phyloP scores from a whole-genome alignment of 2,797 vertebrate species.

The Pangasius mekongensis region DNA sequence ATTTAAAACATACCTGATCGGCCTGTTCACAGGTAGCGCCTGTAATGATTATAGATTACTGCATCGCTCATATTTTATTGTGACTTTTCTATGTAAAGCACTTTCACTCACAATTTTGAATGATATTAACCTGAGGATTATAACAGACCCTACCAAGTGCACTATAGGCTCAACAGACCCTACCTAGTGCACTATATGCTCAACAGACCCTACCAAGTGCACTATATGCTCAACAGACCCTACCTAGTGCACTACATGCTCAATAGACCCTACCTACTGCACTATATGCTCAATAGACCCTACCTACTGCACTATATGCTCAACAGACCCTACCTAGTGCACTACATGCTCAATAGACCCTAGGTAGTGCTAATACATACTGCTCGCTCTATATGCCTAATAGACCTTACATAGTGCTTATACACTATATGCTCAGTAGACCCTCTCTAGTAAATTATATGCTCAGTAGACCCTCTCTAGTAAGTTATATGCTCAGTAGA shows the following conservation, averaged over 20 bases:
- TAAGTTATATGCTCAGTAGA: too few species aligned
- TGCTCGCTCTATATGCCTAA: not conserved
- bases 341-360: not conserved
- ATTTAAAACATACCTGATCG: not conserved
- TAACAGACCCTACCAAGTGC: not conserved
- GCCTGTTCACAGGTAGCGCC: not conserved
- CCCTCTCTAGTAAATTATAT: too few species aligned
- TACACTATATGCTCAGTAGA: not conserved
- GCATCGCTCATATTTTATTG: not conserved
- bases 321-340: not conserved
- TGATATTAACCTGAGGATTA: not conserved
- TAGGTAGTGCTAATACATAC: not conserved
- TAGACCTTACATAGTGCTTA: not conserved
- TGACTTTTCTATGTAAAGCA: not conserved
- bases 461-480: too few species aligned
- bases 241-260: not conserved
- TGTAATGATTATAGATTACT: too few species aligned
- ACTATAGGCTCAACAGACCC: not conserved
- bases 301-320: not conserved
- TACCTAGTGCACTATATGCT: not conserved
- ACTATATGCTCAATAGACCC: too few species aligned
- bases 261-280: not conserved
- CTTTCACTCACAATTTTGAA: not conserved
- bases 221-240: not conserved
- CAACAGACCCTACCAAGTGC: not conserved